Percentiles rank a stretch among this genome's conserved stretches.
Conservation (phyloP, 2,113 vertebrate genomes). For the Microcebus murinus region DNA sequence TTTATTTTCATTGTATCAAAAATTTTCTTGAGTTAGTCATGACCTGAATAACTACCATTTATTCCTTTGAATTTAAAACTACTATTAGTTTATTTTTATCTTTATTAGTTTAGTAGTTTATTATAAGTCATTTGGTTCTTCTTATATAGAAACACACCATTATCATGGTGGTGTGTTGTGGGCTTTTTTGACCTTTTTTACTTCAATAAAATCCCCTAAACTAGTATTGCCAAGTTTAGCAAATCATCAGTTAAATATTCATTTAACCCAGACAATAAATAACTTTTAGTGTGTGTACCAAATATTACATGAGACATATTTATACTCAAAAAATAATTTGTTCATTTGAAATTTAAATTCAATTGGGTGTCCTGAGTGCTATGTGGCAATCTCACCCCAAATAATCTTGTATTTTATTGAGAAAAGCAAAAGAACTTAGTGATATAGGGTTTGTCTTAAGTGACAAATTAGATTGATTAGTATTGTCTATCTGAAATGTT, state of each 20-base stretch:
- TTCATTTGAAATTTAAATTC: slow-evolving; percentile 57
- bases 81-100: background rate
- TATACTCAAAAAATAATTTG: background rate
- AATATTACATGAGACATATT: background rate
- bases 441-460: slow-evolving; percentile 15
- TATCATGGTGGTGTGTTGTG: background rate
- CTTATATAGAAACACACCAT: background rate
- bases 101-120: background rate
- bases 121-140: background rate
- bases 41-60: background rate
- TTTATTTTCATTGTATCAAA: background rate
- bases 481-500: background rate
- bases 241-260: slow-evolving; percentile 5
- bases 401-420: slow-evolving; percentile 20
- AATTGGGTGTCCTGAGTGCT: slow-evolving; percentile 26
- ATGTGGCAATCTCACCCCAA: background rate
- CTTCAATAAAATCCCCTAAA: background rate
- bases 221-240: background rate
- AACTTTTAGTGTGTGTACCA: background rate
- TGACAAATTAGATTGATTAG: background rate
- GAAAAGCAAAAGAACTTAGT: slow-evolving; percentile 14
- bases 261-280: slow-evolving; percentile 26
- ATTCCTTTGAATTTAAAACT: slow-evolving; percentile 43
- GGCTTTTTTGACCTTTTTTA: background rate
- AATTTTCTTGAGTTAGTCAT: background rate